Evolutionary conservation across 2,797 vertebrate genomes (phyloP), one percentile per base, ranked within the genome.

Genomic region (Trematomus bernacchii): DNA sequence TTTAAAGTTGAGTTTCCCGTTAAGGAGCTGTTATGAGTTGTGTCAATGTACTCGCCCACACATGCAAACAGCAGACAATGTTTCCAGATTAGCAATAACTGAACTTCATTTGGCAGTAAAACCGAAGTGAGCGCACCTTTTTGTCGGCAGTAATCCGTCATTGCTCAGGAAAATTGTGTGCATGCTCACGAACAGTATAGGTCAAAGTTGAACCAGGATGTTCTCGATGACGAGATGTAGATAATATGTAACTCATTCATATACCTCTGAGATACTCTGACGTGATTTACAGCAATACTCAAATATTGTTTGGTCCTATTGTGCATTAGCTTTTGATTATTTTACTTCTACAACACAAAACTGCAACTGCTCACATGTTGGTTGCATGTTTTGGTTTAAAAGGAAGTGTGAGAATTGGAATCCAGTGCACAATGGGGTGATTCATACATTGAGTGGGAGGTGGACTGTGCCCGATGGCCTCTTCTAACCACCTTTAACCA

Each of bases 381-480:
- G 48, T 23, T 71, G 37, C 60, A 23, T 51, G 54, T 57, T 44
- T 75, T 79, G 69, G 76, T 80, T 27, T 81, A 79, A 79, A 82
- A 67, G 71, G 86, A 74, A 74, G 15, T 33, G 61, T 79, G 52
- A 15, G 60, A 66, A 73, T 42, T 77, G 37, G 43, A 85, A 85
- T 61, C 62, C 40, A 23, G 51, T 50, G 73, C 66, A 90, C 88
- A 92, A 87, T 84, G 75, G 76, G 27, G 37, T 82, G 82, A 92
- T 88, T 93, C 88, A 92, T 84, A 71, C 63, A 37, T n/a, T 2
- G 52, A 71, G 69, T 89, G 86, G 87, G 87, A 85, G 73, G 77
- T 66, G 77, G 75, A 83, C 78, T 75, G 43, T 73, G 78, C 53
- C 79, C 55, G 43, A 13, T 70, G 78, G 84, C 76, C 78, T 85